Base-by-base conservation (phyloP, 2,888 invertebrate species). In the Erebia aethiops region DNA sequence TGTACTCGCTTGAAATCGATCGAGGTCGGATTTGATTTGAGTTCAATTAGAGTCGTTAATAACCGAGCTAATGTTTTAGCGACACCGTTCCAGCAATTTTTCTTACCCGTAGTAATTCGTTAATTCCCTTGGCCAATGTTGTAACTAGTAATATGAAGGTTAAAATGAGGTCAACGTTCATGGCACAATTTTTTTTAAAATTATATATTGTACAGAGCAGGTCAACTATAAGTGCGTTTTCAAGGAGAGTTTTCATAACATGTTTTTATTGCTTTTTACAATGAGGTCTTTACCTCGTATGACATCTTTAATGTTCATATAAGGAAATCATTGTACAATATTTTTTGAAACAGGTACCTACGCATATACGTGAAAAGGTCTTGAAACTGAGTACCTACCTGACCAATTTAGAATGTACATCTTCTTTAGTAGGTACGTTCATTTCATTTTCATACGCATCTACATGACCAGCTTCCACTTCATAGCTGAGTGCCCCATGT, bases 31-130 rank as follows among this genome's bases (percentile, higher is more conserved):
- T 68, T 71, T 71, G 49, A 72, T 58, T 66, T 56, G 66, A 71
- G 61, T 66, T 66, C 69, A 73, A 69, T 71, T 73, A 71, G 51
- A 66, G 43, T 62, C 21, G 68, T 58, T 69, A 68, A 73, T 58
- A 71, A 68, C 66, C 57, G 51, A 68, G 57, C 51, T 21, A 67
- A 70, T 60, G 64, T 11, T 56, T 60, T 54, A 64, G 67, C 64
- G 72, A 72, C 72, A 70, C 64, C 43, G 56, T 49, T 62, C 63
- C 52, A 66, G 56, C 18, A 21, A 65, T 43, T 41, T 54, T 51
- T 41, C 14, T 14, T 57, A 13, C 7, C 26, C 13, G 7, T 26
- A 57, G 57, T 62, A 21, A 21, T 43, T 13, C 4, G 51, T 43
- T 65, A 43, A 65, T 11, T 16, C 16, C 41, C 56, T 65, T 14